Base-by-base conservation (phyloP, 2,113 vertebrate genomes). In the Platycercus adscitus region DNA sequence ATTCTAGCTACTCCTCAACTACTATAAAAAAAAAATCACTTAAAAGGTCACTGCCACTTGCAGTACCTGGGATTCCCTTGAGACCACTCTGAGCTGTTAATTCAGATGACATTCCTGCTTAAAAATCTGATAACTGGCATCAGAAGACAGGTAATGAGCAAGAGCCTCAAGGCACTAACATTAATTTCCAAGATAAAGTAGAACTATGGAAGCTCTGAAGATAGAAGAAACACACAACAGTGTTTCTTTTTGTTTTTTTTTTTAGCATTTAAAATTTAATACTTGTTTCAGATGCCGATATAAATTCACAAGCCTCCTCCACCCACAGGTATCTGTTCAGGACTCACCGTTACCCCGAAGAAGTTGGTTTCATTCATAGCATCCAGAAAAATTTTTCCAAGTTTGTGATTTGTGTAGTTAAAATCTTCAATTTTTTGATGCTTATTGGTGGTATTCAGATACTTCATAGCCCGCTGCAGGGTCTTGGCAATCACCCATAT, bases 331-430 rank as follows among this genome's bases (percentile, higher is more conserved):
- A 56, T 55, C 35, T 52, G 7, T 29, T 28, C 41, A 76, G 44
- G 20, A 97, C 99, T 98, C 97, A 99, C 99, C 89, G 99, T 99
- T 82, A 99, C 99, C 46, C 99, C 99, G n/a, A 98, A 99, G 97
- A 99, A 99, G 98, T 99, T 99, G 88, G 99, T 99, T 97, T 99
- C 99, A 7, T 99, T 99, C 99, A 99, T 99, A 96, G 99, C 99
- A 21, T 99, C 99, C 95, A 99, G 98, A 96, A 99, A 99, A 97
- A 99, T 98, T 96, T 98, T 99, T 50, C 99, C 99, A 75, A 99
- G 99, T 50, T 99, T 99, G 50, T 98, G 99, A 95, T 99, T 99
- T 5, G 99, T 99, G 88, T 99, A 99, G 49, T 99, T 99, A 98
- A 99, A 99, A 97, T 99, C 99, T 94, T 99, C 99, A 97, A 99